Conservation (phyloP, 1,140 invertebrate species). For the Eufriesea mexicana region DNA sequence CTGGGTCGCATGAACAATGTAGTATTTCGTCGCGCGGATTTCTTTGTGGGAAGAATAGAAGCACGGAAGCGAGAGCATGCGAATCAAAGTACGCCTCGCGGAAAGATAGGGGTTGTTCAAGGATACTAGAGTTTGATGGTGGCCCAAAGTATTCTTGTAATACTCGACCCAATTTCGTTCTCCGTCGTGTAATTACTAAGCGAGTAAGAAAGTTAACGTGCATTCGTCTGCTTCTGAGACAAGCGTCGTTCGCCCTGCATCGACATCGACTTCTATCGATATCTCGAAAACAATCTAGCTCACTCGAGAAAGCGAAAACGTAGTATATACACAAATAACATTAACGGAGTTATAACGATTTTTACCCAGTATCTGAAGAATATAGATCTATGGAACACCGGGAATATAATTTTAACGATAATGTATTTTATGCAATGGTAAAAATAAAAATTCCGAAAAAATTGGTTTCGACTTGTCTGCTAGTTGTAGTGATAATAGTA, state of each 20-base stretch:
- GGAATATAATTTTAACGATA: too few relatives aligned
- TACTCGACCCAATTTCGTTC: conserved; percentile 30
- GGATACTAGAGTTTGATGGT: conserved; percentile 2
- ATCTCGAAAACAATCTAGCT: not conserved
- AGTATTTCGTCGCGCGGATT: not conserved
- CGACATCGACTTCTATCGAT: not conserved
- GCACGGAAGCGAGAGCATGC: not conserved
- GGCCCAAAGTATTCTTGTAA: conserved; percentile 12
- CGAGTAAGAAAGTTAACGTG: not conserved
- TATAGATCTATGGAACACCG: too few relatives aligned
- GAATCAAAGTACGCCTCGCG: conserved; percentile 9
- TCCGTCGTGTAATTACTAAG: not conserved
- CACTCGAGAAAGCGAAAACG: too few relatives aligned
- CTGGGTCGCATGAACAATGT: not conserved
- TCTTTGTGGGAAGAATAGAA: not conserved
- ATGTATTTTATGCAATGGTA: too few relatives aligned
- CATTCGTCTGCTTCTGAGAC: not conserved
- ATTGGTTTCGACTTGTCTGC: too few relatives aligned
- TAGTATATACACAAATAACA: too few relatives aligned
- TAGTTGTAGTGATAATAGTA: too few relatives aligned
- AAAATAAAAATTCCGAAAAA: too few relatives aligned
- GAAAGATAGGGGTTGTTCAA: conserved; percentile 22
- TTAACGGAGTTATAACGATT: not conserved
- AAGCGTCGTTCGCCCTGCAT: not conserved
- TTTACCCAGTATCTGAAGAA: not conserved